These are phyloP conservation scores for Drosophila triauraria DNA, from an alignment of 1,140 invertebrate species.

Conservation along the genomic window DNA sequence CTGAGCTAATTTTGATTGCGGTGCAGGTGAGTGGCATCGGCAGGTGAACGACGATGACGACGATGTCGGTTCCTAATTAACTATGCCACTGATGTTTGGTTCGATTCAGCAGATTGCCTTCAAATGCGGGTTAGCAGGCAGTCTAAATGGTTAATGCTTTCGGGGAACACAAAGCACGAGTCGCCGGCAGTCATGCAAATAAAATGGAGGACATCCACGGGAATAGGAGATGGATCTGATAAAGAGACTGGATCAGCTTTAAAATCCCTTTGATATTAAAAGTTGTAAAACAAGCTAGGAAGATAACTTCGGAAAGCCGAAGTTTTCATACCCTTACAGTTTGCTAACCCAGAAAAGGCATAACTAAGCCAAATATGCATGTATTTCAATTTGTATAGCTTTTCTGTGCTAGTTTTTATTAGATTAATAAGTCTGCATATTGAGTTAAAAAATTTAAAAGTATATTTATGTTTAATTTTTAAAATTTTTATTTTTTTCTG, in stretches of 20 bases:
- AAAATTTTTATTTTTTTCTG: too few species aligned
- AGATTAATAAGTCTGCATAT: too few species aligned
- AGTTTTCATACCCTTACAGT: too few species aligned
- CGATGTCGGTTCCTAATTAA: slow-evolving; percentile 69
- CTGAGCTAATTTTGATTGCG: slow-evolving; percentile 67
- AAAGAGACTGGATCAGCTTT: not conserved
- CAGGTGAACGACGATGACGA: slow-evolving; percentile 40
- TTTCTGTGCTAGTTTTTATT: too few species aligned
- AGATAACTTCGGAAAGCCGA: too few species aligned
- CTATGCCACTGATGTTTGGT: slow-evolving; percentile 56
- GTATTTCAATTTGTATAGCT: too few species aligned
- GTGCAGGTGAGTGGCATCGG: slow-evolving; percentile 40
- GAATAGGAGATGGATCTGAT: not conserved
- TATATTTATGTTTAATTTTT: too few species aligned
- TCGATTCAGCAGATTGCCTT: slow-evolving; percentile 32
- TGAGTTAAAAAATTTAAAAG: too few species aligned
- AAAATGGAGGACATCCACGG: not conserved
- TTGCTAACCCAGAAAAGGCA: too few species aligned
- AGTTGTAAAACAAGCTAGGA: too few species aligned
- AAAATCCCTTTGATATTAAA: not conserved
- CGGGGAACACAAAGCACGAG: slow-evolving; percentile 10
- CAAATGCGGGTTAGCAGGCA: slow-evolving; percentile 39
- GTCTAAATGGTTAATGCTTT: slow-evolving; percentile 18
- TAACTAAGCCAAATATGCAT: too few species aligned
- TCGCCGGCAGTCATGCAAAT: slow-evolving; percentile 14